Percentiles rank a stretch among this genome's conserved stretches.
These are phyloP conservation scores for Watersipora subatra DNA, from an alignment of 1,140 invertebrate genomes.

Conservation along the genomic window DNA sequence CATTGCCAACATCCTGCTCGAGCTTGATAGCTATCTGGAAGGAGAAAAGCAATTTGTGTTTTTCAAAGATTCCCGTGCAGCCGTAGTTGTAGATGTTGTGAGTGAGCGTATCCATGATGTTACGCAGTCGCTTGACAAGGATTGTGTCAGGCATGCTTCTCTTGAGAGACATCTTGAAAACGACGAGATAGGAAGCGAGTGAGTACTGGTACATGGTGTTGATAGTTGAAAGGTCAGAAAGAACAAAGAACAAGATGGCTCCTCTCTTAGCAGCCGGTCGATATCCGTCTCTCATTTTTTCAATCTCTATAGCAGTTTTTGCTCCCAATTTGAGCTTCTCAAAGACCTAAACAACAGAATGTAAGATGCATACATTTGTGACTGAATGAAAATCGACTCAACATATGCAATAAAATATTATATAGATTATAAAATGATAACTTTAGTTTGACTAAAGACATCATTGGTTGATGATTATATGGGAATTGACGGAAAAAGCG, in stretches of 20 bases:
- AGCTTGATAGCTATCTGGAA: slow-evolving; percentile 76
- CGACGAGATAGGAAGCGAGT: slow-evolving; percentile 48
- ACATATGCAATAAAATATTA: background rate
- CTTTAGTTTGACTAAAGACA: background rate
- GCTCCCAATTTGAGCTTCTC: slow-evolving; percentile 56
- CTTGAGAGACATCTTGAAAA: slow-evolving; percentile 62
- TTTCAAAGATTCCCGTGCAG: slow-evolving; percentile 77
- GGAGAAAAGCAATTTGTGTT: slow-evolving; percentile 74
- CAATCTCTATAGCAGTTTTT: slow-evolving; percentile 61
- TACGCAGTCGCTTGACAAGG: slow-evolving; percentile 54
- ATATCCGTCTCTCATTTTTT: slow-evolving; percentile 65
- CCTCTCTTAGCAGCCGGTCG: slow-evolving; percentile 64
- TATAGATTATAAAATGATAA: background rate
- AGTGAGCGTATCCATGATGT: slow-evolving; percentile 69
- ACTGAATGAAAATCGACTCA: background rate
- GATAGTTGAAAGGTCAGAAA: slow-evolving; percentile 68
- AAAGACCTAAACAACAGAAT: slow-evolving; percentile 45
- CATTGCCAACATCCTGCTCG: slow-evolving; percentile 50
- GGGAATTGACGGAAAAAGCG: no score
- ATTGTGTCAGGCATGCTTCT: slow-evolving; percentile 63
- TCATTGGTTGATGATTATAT: no score
- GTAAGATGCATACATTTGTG: no score
- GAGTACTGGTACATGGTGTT: slow-evolving; percentile 86
- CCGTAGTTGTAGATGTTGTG: slow-evolving; percentile 76
- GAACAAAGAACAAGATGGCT: slow-evolving; percentile 73